phyloP scores from a whole-genome alignment of 1,140 invertebrate species.

The Diorhabda elongata region DNA sequence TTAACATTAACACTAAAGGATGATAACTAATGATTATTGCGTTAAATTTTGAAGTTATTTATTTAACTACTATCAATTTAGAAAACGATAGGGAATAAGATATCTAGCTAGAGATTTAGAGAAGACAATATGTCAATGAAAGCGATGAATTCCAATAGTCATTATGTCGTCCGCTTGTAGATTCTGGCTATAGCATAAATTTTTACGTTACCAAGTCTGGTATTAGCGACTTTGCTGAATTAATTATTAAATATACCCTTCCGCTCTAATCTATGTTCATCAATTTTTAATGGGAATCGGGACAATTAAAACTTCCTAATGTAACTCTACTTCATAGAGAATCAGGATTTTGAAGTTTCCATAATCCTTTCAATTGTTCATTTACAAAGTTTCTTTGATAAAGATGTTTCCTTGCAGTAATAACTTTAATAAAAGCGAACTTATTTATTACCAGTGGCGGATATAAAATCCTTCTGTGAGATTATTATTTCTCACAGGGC shows the following conservation, averaged over 20 bases:
- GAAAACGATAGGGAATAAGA: no score
- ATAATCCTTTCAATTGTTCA: conserved; percentile 40
- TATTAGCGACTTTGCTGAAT: conserved; percentile 7
- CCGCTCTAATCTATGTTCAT: conserved; percentile 40
- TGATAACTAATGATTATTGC: no score
- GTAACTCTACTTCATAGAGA: conserved; percentile 36
- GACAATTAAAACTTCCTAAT: conserved; percentile 44
- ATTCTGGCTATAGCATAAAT: no score
- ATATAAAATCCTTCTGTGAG: background rate
- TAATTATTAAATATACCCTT: conserved; percentile 37
- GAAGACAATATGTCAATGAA: no score
- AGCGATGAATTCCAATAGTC: no score
- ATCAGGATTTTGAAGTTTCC: conserved; percentile 31
- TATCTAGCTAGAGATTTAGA: no score
- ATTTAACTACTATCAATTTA: no score
- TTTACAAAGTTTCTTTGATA: conserved; percentile 33
- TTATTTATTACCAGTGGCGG: conserved; percentile 16
- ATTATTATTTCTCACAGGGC: background rate
- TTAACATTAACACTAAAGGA: no score
- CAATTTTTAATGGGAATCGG: conserved; percentile 42
- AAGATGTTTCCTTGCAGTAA: conserved; percentile 22
- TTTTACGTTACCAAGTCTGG: no score
- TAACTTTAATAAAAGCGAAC: conserved; percentile 13
- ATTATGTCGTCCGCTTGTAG: no score
- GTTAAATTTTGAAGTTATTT: no score